phyloP scores from a whole-genome alignment of 2,113 vertebrate genomes.

The Jacana jacana region DNA sequence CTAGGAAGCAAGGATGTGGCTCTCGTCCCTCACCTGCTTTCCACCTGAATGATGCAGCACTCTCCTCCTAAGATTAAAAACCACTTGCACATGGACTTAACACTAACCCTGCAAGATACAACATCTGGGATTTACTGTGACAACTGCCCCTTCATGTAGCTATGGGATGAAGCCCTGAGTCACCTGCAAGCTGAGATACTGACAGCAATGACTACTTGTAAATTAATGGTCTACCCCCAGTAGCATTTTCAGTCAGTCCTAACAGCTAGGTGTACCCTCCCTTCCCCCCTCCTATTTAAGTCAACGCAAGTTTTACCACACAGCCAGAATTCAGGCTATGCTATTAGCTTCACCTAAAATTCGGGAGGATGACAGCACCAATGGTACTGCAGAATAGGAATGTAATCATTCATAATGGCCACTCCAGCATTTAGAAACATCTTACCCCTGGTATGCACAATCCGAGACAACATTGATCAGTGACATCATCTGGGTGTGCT shows the following conservation, averaged over 20 bases:
- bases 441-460: no score
- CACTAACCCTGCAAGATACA: no score
- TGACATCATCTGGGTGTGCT: neutral
- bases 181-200: neutral
- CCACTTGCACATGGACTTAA: neutral
- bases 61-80: neutral
- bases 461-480: neutral
- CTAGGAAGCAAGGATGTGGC: neutral
- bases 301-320: neutral
- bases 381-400: rapidly evolving
- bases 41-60: no score
- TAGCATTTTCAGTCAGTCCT: neutral
- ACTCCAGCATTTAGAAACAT: neutral
- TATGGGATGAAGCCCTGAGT: neutral
- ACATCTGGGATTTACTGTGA: neutral
- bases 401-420: no score
- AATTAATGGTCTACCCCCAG: neutral
- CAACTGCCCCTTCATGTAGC: neutral
- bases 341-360: neutral
- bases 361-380: neutral
- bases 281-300: neutral
- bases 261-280: no score
- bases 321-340: rapidly evolving
- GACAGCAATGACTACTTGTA: neutral
- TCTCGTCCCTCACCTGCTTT: neutral